Base-by-base conservation (phyloP, 2,797 vertebrate species). In the Sylvia borin region DNA sequence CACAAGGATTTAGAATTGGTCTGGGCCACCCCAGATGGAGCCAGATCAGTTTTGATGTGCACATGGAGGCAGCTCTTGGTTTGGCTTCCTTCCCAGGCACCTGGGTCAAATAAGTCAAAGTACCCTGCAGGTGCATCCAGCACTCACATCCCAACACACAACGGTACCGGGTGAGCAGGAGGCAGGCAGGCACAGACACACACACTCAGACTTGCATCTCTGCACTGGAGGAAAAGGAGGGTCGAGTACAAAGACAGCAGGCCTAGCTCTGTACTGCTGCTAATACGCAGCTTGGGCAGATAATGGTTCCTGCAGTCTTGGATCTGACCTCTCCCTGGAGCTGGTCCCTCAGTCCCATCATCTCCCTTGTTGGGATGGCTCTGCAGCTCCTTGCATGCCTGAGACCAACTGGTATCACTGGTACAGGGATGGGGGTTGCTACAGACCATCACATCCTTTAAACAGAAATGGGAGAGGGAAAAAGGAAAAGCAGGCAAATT, bases 131-230 rank as follows among this genome's bases (percentile, higher is more conserved):
- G 29, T 13, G 4, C 42, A 68, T 65, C 51, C 75, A 65, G 54
- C 2, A 1, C n/a, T 60, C 4, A 1, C 43, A 68, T 57, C 60
- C 62, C 10, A 2, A 3, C 16, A 53, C 21, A 13, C 14, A 19
- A 6, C 29, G 34, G 50, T 19, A 58, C 42, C 0, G 1, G 50
- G 36, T 2, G 11, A 65, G 76, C 0, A 0, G 43, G 36, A 66
- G 14, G 38, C 0, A 0, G 67, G 50, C 27, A 61, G 38, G 13
- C 2, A 11, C 42, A 40, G 25, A 16, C 64, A 36, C 42, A 42
- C 17, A 7, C 42, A 68, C 50, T 36, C 4, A 3, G n/a, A 11
- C 26, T 64, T 14, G 31, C n/a, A 24, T 2, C 29, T 72, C 58
- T 26, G 12, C 1, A 1, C 72, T 36, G 53, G 25, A n/a, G 32